A percentile compares a stretch with the other conserved stretches of the same genome.
Evolutionary conservation across 2,113 vertebrate species (phyloP).

Genomic region (Pyxicephalus adspersus): DNA sequence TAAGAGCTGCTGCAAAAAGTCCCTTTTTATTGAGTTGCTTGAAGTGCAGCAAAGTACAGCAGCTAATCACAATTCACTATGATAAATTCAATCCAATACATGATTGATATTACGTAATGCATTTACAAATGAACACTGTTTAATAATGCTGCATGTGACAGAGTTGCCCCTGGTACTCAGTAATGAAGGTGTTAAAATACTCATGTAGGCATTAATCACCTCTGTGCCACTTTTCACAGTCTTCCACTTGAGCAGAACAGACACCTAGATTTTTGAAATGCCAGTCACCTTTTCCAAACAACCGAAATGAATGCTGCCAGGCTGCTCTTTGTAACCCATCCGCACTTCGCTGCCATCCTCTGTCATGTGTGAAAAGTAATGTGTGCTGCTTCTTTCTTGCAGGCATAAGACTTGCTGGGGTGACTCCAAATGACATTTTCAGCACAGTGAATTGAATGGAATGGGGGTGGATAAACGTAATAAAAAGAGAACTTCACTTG

Average conservation of each 20-base stretch:
- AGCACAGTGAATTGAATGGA: neutral
- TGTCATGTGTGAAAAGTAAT: constrained; percentile 7
- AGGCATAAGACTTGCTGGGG: neutral
- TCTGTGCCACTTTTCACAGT: neutral
- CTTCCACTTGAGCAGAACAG: neutral
- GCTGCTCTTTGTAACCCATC: constrained; percentile 11
- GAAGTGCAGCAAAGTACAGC: no score
- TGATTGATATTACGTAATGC: no score
- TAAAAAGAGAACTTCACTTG: no score
- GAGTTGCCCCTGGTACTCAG: neutral
- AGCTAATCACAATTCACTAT: no score
- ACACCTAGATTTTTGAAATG: constrained; percentile 1
- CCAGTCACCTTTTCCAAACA: constrained; percentile 1
- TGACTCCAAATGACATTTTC: neutral
- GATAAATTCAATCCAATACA: no score
- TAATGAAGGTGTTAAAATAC: neutral
- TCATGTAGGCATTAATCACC: neutral
- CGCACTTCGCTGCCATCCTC: constrained; percentile 1
- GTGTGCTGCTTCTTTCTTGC: neutral
- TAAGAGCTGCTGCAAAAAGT: no score
- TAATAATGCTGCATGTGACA: no score
- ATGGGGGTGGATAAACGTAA: no score
- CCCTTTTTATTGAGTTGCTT: no score
- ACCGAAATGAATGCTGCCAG: neutral
- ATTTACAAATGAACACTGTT: no score